phyloP scores from a whole-genome alignment of 2,797 vertebrate species.

The Rhincodon typus region DNA sequence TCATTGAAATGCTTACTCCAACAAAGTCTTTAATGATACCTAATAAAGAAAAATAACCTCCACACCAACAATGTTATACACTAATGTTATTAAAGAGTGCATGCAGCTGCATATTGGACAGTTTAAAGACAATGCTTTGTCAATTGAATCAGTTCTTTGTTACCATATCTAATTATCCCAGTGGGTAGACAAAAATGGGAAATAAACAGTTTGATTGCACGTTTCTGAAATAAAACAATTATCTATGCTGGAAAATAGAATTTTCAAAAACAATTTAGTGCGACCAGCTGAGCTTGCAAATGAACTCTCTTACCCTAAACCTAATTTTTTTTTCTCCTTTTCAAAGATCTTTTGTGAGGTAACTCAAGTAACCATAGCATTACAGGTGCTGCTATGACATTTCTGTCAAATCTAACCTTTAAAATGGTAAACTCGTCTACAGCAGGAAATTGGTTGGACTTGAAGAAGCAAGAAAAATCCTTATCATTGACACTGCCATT shows the following conservation, averaged over 20 bases:
- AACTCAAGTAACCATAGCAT: neutral
- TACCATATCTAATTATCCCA: neutral
- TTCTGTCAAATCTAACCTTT: constrained; percentile 31
- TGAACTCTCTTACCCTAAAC: no score
- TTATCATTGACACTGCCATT: neutral
- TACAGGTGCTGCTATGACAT: constrained; percentile 5
- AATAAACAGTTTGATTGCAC: neutral
- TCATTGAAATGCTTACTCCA: neutral
- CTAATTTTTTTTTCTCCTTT: neutral
- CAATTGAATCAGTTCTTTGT: neutral
- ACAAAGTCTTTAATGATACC: neutral
- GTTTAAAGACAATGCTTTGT: neutral
- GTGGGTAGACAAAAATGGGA: neutral
- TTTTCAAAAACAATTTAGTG: neutral
- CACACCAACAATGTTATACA: neutral
- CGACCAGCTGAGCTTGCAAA: neutral
- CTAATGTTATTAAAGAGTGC: neutral
- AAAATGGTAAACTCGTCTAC: neutral
- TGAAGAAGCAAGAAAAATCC: neutral
- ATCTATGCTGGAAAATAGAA: neutral
- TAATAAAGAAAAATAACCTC: neutral
- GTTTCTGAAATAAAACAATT: neutral
- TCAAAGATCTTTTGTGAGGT: neutral
- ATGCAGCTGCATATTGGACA: neutral
- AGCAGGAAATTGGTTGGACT: constrained; percentile 5